These are phyloP conservation scores for Creontiades dilutus DNA, from an alignment of 2,888 invertebrate genomes.

Conservation along the genomic window DNA sequence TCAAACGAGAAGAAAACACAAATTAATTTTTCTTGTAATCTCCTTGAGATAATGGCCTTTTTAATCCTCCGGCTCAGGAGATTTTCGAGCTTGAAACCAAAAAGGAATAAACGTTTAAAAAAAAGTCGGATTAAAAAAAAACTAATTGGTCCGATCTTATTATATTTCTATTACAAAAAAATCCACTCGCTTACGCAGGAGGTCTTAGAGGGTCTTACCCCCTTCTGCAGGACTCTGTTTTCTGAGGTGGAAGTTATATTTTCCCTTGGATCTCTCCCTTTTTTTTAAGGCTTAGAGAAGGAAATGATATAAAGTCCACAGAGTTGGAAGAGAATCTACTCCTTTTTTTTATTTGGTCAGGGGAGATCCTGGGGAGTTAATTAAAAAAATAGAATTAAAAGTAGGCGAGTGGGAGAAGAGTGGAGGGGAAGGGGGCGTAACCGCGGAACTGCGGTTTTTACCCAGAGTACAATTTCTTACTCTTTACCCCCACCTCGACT, in stretches of 20 bases:
- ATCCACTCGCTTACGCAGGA: not conserved
- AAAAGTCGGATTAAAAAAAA: not conserved
- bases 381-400: conserved; percentile 7
- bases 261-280: no score
- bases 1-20: not conserved
- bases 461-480: no score
- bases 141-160: conserved; percentile 3
- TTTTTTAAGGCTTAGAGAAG: not conserved
- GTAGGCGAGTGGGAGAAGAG: not conserved
- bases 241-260: no score
- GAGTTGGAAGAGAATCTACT: not conserved
- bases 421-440: no score
- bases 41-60: not conserved
- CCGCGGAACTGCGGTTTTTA: no score
- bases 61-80: not conserved
- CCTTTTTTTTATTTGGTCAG: not conserved
- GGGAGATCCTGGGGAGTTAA: not conserved
- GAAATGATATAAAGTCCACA: not conserved
- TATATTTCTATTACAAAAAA: conserved; percentile 11
- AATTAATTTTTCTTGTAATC: not conserved
- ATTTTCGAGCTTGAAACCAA: no score
- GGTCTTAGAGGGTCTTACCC: conserved; percentile 6
- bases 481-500: no score
- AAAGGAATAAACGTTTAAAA: no score
- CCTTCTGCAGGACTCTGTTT: not conserved